Conservation (phyloP, 2,113 vertebrate genomes). For the Monarcha castaneiventris region DNA sequence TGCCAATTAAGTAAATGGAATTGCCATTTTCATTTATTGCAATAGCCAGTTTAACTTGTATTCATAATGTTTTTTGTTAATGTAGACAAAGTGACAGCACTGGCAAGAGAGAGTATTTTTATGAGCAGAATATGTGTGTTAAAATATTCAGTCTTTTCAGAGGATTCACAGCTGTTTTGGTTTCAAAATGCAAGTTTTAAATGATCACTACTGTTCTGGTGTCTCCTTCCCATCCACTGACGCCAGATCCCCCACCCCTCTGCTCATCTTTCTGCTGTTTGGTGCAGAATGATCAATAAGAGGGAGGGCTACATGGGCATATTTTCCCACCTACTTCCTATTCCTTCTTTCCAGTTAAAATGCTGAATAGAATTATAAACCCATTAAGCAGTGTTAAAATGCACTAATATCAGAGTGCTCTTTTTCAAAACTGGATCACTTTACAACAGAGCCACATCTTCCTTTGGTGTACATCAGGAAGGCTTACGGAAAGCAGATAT, state of each 20-base stretch:
- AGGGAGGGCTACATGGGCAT: constrained; percentile 6
- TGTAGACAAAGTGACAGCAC: constrained; percentile 44
- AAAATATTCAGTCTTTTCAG: constrained; percentile 9
- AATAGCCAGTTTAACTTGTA: constrained; percentile 30
- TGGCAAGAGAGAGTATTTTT: background rate
- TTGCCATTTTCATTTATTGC: constrained; percentile 47
- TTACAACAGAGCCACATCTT: background rate
- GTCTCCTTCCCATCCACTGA: constrained; percentile 1
- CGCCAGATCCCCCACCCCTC: background rate
- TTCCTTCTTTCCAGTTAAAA: constrained; percentile 60
- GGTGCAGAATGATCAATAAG: constrained; percentile 41
- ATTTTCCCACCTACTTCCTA: constrained; percentile 48
- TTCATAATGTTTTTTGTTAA: constrained; percentile 46
- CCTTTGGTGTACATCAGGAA: background rate
- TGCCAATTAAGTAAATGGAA: constrained; percentile 49
- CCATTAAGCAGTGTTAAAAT: constrained; percentile 68
- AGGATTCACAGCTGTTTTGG: background rate
- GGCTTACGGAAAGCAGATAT: background rate
- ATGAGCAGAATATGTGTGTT: background rate
- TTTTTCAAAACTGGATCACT: constrained; percentile 33
- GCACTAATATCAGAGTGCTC: background rate
- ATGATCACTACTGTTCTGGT: background rate
- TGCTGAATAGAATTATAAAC: constrained; percentile 70
- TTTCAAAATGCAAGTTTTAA: background rate
- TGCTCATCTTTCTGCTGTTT: constrained; percentile 4